Evolutionary conservation across 2,113 vertebrate genomes (phyloP), one percentile per base, ranked within the genome.

Genomic region (Peromyscus polionotus): DNA sequence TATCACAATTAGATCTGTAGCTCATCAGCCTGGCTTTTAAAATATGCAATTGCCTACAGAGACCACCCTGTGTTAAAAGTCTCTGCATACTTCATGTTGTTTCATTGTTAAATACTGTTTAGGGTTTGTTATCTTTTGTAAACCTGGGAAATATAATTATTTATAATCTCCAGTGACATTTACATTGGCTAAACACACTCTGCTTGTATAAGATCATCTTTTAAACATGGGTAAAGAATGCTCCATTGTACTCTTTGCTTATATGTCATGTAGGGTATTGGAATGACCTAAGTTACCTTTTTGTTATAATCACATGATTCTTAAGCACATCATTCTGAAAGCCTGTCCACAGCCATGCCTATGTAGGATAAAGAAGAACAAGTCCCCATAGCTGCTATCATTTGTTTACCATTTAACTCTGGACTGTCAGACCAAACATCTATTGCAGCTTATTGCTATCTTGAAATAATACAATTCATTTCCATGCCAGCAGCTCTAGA

Each of bases 121-220:
- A 98, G 84, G 97, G 97, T 96, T 95, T 96, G 88, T 97, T 98
- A 93, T 95, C 94, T 96, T 86, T 93, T 93, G 75, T 96, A 95
- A 97, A 96, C 97, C 73, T 96, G 95, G 88, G 88, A 96, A 94
- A 95, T 96, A 95, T 97, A 97, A 97, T 98, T 98, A 98, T 98
- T 98, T 98, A 98, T 97, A 96, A 96, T 87, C 0, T 88, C 77
- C 54, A 93, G 39, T 95, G 95, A 83, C 0, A 31, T 98, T 98
- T 98, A 98, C 88, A 95, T 98, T 98, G 96, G 77, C 77, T 98
- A 93, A 95, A 96, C 98, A 95, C 75, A 90, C 76, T 97, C 92
- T 97, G 95, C 85, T 97, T 95, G 92, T 94, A 95, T 39, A 88
- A 97, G 89, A 94, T 80, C 91, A 70, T 91, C 77, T 80, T 97